Percentiles rank a stretch among this genome's conserved stretches.
Evolutionary conservation across 1,140 invertebrate species (phyloP).

Genomic region (Diploscapter pachys): DNA sequence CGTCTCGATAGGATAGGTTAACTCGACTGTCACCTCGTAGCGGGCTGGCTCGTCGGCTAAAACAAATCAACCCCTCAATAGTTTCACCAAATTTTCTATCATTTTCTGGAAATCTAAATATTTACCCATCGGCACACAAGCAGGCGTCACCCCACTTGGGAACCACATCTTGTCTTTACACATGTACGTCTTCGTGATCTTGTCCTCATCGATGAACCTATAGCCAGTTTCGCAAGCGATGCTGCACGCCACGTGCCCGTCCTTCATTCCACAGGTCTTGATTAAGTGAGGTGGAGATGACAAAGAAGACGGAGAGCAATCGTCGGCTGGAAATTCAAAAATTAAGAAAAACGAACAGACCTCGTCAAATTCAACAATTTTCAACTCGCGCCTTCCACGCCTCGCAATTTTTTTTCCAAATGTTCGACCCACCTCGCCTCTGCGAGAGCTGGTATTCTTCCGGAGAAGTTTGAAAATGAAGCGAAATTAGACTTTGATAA

Average conservation of each 20-base stretch:
- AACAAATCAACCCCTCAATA: neutral
- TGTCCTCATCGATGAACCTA: constrained; percentile 68
- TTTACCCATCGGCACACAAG: constrained; percentile 44
- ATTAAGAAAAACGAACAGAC: too few species aligned
- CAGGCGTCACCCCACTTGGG: constrained; percentile 36
- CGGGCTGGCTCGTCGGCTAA: constrained; percentile 74
- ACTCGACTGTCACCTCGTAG: constrained; percentile 84
- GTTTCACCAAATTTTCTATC: neutral
- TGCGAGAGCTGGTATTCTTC: too few species aligned
- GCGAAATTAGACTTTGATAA: too few species aligned
- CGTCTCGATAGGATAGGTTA: constrained; percentile 82
- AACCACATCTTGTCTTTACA: constrained; percentile 73
- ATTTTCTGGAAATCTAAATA: neutral
- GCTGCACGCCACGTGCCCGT: constrained; percentile 25
- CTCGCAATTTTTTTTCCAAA: too few species aligned
- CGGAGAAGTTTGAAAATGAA: too few species aligned
- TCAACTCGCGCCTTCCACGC: too few species aligned
- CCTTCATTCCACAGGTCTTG: constrained; percentile 24
- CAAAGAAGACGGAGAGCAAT: constrained; percentile 88
- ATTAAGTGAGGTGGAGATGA: constrained; percentile 67
- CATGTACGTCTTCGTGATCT: constrained; percentile 77
- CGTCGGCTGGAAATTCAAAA: constrained; percentile 73
- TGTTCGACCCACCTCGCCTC: too few species aligned
- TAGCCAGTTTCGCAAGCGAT: constrained; percentile 77
- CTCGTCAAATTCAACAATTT: too few species aligned